These are phyloP conservation scores for Sepioteuthis lessoniana DNA, from an alignment of 2,888 invertebrate genomes.

Conservation along the genomic window DNA sequence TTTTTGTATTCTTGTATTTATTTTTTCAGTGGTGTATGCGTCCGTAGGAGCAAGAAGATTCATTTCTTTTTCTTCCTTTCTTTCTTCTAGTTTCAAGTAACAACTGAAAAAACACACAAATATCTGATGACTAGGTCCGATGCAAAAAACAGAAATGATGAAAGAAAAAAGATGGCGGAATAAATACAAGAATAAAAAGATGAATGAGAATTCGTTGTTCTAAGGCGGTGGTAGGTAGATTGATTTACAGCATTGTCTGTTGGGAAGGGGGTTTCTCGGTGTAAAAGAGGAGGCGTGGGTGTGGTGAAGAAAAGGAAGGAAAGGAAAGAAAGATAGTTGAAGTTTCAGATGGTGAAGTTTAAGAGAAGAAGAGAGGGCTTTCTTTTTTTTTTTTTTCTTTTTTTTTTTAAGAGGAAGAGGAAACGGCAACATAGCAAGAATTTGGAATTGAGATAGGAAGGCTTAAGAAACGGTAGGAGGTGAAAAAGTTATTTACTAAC, in stretches of 20 bases:
- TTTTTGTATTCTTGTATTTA: background rate
- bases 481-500: no score
- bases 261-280: background rate
- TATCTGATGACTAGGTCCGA: background rate
- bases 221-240: background rate
- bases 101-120: background rate
- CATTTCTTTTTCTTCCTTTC: background rate
- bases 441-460: no score
- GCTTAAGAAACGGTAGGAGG: no score
- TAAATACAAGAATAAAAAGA: background rate
- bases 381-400: no score
- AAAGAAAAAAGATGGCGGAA: background rate
- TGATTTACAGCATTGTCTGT: background rate
- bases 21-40: background rate
- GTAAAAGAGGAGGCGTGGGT: background rate
- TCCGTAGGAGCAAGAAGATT: no score
- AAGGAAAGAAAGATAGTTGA: no score
- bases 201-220: background rate
- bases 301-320: no score
- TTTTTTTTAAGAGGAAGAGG: no score
- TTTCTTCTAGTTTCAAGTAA: background rate
- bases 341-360: no score
- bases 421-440: no score
- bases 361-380: no score
- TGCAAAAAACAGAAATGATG: background rate